Evolutionary conservation across 2,797 vertebrate species (phyloP).

Genomic region (Alfaro cultratus): DNA sequence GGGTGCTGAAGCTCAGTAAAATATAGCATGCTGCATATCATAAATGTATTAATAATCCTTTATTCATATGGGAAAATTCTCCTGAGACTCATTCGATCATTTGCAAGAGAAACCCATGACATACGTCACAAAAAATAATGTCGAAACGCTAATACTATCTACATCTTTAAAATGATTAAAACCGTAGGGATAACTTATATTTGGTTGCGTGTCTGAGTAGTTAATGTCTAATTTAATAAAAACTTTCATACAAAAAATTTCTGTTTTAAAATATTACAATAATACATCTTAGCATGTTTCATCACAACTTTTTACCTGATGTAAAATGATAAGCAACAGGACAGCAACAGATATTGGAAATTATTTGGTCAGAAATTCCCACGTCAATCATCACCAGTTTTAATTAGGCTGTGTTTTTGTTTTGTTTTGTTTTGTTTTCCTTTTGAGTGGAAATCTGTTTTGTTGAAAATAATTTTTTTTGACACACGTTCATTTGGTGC

Average conservation of each 20-base stretch:
- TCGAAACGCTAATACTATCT: too few species aligned
- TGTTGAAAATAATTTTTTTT: not conserved
- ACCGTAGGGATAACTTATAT: not conserved
- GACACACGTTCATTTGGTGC: not conserved
- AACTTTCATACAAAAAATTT: not conserved
- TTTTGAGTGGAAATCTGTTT: not conserved
- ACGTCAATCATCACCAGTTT: not conserved
- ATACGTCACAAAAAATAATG: too few species aligned
- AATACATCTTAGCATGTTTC: not conserved
- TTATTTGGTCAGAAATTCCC: not conserved
- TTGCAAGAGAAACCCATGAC: too few species aligned
- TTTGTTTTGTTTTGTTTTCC: not conserved
- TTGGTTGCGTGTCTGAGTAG: not conserved
- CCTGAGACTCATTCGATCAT: too few species aligned
- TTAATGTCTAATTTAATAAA: not conserved
- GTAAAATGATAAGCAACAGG: not conserved
- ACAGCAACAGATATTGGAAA: not conserved
- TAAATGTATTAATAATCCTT: not conserved
- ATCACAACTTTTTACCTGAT: not conserved
- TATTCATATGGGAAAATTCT: too few species aligned
- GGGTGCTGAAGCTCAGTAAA: not conserved
- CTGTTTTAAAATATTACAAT: not conserved
- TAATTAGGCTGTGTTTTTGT: not conserved
- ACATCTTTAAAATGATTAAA: not conserved
- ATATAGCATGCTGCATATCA: not conserved